Base-by-base conservation (phyloP, 1,140 invertebrate species). In the Drosophila subobscura region DNA sequence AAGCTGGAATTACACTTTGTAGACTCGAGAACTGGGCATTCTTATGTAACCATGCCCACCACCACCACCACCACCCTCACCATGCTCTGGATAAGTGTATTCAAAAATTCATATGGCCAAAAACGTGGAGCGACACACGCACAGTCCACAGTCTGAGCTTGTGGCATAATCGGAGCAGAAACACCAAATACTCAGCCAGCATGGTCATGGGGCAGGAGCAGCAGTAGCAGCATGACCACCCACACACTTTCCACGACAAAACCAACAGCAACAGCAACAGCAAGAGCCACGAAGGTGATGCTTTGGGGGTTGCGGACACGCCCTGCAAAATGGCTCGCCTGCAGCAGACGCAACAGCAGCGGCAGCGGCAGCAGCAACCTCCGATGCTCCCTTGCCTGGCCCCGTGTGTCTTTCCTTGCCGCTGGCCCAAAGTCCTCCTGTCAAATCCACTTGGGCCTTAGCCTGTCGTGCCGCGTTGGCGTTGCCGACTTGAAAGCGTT, bases 401-500 rank as follows among this genome's bases (percentile, higher is more conserved):
- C 10, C n/a, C 40, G 29, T 14, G 2, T 1, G 20, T 10, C 27
- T 37, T 23, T n/a, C 27, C 12, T 14, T 71, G 66, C 66, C 42
- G 3, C 37, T 51, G 22, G 25, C 27, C 25, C 37, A 55, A 54
- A 59, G 58, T 74, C 53, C 47, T 55, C 22, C 51, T 72, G 70
- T 40, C 66, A 71, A 74, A 74, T 47, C 58, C 66, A 46, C 77
- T 52, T 66, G 67, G 77, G 58, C 60, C 76, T 80, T 76, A 65
- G 40, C 37, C 49, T 77, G 77, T 80, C 72, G 49, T 80, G 77
- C 61, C 49, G 66, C 59, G 22, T 49, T 51, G 59, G 45, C 66
- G 66, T 72, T 80, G 16, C 66, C 76, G 72, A 77, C 66, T 72
- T 72, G 50, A 80, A 76, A 72, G 77, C 71, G 60, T 40, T 47